A percentile compares a stretch with the other conserved stretches of the same genome.
Evolutionary conservation across 1,140 invertebrate genomes (phyloP).

Genomic region (Harpegnathos saltator): DNA sequence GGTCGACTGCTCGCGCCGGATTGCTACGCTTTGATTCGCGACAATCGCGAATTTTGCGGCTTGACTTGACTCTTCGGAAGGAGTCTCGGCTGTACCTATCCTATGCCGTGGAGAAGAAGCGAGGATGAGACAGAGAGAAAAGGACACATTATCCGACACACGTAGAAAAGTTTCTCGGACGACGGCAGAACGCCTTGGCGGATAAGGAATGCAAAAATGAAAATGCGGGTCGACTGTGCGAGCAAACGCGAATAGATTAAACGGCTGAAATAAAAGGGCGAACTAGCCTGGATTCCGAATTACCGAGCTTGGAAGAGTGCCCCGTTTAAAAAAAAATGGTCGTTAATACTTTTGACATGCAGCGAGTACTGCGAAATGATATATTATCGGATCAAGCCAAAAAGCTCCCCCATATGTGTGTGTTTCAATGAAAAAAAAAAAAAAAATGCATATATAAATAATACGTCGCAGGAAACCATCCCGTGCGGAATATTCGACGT

Average conservation of each 20-base stretch:
- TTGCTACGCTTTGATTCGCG: constrained; percentile 1
- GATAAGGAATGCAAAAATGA: constrained; percentile 13
- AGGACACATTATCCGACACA: background rate
- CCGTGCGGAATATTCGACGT: constrained; percentile 45
- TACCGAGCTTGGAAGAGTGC: constrained; percentile 14
- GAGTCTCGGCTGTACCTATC: background rate
- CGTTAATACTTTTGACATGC: constrained; percentile 48
- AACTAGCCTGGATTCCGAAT: background rate
- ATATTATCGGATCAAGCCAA: constrained; percentile 46
- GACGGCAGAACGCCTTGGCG: background rate
- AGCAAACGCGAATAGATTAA: constrained; percentile 27
- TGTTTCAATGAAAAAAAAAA: constrained; percentile 17
- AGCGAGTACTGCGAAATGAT: constrained; percentile 47
- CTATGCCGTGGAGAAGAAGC: too few relatives aligned
- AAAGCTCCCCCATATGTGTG: constrained; percentile 26
- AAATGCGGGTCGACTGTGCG: constrained; percentile 6
- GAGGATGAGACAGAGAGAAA: too few relatives aligned
- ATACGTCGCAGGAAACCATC: constrained; percentile 42
- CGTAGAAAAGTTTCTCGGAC: background rate
- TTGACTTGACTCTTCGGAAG: background rate
- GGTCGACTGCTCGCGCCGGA: background rate
- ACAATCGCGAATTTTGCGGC: background rate
- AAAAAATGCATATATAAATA: constrained; percentile 37
- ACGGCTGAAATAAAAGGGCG: constrained; percentile 5
- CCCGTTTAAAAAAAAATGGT: constrained; percentile 44